Conservation (phyloP, 2,888 invertebrate species). For the Calliphora vomitoria region DNA sequence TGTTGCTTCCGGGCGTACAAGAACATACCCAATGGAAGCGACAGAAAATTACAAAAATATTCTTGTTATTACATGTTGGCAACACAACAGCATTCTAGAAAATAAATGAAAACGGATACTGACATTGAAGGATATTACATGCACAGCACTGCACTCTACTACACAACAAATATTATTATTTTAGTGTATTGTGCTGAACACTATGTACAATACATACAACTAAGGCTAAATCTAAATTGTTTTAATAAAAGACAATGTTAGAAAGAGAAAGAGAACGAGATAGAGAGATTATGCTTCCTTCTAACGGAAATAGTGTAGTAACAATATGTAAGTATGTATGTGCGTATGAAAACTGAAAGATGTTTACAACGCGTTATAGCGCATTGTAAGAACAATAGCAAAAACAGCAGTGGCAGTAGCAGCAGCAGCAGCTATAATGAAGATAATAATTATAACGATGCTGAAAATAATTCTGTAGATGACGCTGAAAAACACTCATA, state of each 20-base stretch:
- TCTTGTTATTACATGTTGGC: conserved; percentile 28
- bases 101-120: conserved; percentile 53
- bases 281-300: not conserved
- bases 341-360: conserved; percentile 9
- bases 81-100: conserved; percentile 23
- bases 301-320: conserved; percentile 43
- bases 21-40: not conserved
- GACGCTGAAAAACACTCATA: not conserved
- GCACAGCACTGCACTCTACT: not conserved
- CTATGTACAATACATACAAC: conserved; percentile 28
- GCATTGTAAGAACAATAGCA: conserved; percentile 31
- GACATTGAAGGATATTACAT: conserved; percentile 63
- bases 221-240: conserved; percentile 21
- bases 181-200: not conserved
- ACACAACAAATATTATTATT: not conserved
- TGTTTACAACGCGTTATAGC: conserved; percentile 38
- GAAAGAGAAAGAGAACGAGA: not conserved
- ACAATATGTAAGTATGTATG: not conserved
- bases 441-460: conserved; percentile 66
- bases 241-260: not conserved
- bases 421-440: conserved; percentile 33
- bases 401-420: not conserved
- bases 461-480: conserved; percentile 42
- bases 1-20: conserved; percentile 30
- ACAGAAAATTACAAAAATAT: conserved; percentile 14